Percentiles rank a stretch among this genome's conserved stretches.
Evolutionary conservation across 2,113 vertebrate species (phyloP).

Genomic region (Chaetorhynchus papuensis): DNA sequence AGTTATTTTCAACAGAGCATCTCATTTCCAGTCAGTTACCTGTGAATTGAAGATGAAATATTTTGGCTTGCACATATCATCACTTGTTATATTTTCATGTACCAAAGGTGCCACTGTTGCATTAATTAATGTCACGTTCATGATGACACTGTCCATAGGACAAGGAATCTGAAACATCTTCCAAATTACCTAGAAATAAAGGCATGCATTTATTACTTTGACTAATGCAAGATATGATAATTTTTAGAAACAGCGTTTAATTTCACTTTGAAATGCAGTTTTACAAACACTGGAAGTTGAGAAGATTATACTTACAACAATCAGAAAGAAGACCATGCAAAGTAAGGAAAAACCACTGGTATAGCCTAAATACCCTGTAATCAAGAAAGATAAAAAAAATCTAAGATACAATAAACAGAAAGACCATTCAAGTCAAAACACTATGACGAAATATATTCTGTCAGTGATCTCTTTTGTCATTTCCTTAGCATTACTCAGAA

Average conservation of each 20-base stretch:
- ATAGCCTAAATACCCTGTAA: slow-evolving; percentile 92
- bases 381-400: neutral
- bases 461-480: neutral
- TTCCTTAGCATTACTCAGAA: neutral
- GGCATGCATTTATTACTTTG: neutral
- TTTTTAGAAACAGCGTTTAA: neutral
- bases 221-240: neutral
- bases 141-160: slow-evolving; percentile 51
- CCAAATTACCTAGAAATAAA: slow-evolving; percentile 86
- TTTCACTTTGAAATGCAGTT: neutral
- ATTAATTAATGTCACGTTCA: slow-evolving; percentile 74
- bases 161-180: slow-evolving; percentile 95
- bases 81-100: slow-evolving; percentile 54
- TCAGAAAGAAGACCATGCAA: slow-evolving; percentile 97
- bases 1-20: neutral
- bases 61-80: slow-evolving; percentile 82
- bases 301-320: slow-evolving; percentile 85
- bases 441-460: neutral
- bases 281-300: neutral
- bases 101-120: neutral
- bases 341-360: slow-evolving; percentile 95
- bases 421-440: neutral
- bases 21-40: slow-evolving; percentile 66
- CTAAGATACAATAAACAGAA: neutral
- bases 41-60: slow-evolving; percentile 94